Conservation (phyloP, 2,113 vertebrate species). For the Montifringilla adamsi region DNA sequence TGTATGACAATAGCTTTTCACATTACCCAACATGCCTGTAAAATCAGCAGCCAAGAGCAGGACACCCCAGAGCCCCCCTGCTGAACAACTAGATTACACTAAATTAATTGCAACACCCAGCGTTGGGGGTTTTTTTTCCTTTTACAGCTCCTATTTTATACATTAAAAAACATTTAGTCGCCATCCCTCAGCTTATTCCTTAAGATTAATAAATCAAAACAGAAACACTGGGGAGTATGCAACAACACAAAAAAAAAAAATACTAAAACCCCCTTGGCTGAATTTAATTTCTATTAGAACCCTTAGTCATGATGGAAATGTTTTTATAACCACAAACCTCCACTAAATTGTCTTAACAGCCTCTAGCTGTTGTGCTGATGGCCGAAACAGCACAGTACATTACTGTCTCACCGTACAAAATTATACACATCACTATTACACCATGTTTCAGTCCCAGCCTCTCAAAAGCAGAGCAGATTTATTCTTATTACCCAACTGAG, state of each 20-base stretch:
- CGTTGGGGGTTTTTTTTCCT: neutral
- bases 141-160: neutral
- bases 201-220: constrained; percentile 33
- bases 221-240: neutral
- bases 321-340: constrained; percentile 55
- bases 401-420: neutral
- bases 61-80: neutral
- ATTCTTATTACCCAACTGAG: neutral
- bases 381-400: constrained; percentile 23
- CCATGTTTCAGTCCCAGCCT: neutral
- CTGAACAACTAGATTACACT: neutral
- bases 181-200: neutral
- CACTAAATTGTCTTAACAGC: constrained; percentile 52
- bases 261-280: neutral
- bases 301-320: constrained; percentile 51
- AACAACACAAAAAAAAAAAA: neutral
- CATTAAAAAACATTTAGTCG: neutral
- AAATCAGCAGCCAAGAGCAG: neutral
- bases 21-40: neutral
- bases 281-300: constrained; percentile 35
- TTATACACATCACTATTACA: neutral
- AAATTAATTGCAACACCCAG: constrained; percentile 8
- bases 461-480: neutral
- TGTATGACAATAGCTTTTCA: neutral
- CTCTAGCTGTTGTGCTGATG: constrained; percentile 12